Conservation (phyloP, 2,113 vertebrate species). For the Rhadina sibilatrix region DNA sequence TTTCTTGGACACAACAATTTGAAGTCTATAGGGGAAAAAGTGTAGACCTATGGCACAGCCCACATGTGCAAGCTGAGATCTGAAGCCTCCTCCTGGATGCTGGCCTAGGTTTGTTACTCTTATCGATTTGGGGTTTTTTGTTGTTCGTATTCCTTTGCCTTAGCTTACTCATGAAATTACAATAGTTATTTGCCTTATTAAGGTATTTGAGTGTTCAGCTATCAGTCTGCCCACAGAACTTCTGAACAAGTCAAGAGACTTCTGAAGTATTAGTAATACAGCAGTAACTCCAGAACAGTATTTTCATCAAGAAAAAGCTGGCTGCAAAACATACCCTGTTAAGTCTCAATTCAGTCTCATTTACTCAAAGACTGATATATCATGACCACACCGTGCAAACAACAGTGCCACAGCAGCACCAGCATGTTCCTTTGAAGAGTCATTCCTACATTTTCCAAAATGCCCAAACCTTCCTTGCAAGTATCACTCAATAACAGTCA, state of each 20-base stretch:
- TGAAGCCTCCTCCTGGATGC: neutral
- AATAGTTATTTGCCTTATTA: neutral
- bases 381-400: neutral
- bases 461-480: neutral
- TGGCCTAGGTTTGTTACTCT: neutral
- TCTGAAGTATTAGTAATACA: neutral
- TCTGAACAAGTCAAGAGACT: neutral
- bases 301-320: neutral
- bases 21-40: neutral
- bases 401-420: neutral
- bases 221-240: neutral
- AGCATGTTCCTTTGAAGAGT: neutral
- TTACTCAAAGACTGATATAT: neutral
- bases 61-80: neutral
- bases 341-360: neutral
- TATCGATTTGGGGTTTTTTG: neutral
- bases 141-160: neutral
- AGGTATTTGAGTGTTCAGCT: neutral
- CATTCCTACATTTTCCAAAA: neutral
- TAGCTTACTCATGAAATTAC: neutral
- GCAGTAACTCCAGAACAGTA: neutral
- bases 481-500: neutral
- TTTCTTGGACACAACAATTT: neutral
- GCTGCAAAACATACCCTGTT: neutral
- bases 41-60: neutral